A percentile compares a stretch with the other conserved stretches of the same genome.
Evolutionary conservation across 2,113 vertebrate species (phyloP).

Genomic region (Camelus bactrianus): DNA sequence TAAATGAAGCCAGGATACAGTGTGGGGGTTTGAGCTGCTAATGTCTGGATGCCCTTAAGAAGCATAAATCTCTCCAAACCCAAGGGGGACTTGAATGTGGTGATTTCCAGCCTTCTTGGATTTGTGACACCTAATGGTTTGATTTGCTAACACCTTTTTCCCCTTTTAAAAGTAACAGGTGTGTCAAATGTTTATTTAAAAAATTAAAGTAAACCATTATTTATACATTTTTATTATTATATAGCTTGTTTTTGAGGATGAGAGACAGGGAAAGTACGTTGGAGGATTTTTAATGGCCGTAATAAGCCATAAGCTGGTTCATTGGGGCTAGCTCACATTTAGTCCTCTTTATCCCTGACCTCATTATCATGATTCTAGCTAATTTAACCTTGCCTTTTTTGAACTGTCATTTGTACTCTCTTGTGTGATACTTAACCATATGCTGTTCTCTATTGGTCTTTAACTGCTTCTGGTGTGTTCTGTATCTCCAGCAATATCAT

Average conservation of each 20-base stretch:
- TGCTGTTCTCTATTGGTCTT: background rate
- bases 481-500: background rate
- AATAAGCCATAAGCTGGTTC: background rate
- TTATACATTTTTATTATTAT: slow-evolving; percentile 45
- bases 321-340: background rate
- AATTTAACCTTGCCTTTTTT: background rate
- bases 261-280: slow-evolving; percentile 6
- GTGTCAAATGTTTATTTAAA: slow-evolving; percentile 67
- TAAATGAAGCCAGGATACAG: slow-evolving; percentile 76
- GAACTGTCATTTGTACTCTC: background rate
- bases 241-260: slow-evolving; percentile 46
- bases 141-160: slow-evolving; percentile 74
- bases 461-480: background rate
- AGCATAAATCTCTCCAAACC: slow-evolving; percentile 77
- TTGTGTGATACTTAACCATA: background rate
- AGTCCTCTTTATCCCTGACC: background rate
- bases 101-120: slow-evolving; percentile 69
- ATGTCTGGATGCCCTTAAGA: slow-evolving; percentile 63
- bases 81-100: slow-evolving; percentile 57
- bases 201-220: slow-evolving; percentile 68
- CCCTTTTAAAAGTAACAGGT: slow-evolving; percentile 74
- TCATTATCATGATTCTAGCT: background rate
- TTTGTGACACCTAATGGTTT: slow-evolving; percentile 72
- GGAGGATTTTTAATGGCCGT: background rate
- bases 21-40: slow-evolving; percentile 63